Base-by-base conservation (phyloP, 2,888 invertebrate species). In the Apotomis betuletana region DNA sequence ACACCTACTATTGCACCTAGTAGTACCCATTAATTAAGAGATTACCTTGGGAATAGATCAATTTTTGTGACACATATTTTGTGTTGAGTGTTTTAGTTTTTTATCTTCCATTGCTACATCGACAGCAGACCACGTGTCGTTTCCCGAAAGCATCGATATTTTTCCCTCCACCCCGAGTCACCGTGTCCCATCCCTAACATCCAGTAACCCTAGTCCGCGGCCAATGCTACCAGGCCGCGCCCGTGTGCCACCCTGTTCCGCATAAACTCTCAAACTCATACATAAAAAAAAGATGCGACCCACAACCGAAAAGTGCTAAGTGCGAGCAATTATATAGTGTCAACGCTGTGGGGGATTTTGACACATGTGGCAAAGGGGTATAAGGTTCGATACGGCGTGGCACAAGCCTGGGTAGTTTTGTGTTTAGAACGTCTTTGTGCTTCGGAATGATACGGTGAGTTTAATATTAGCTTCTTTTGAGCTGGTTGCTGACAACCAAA, bases 351-450 rank as follows among this genome's bases (percentile, higher is more conserved):
- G 74, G 76, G 83, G 85, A 87, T 85, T 87, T 81, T 89, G 85
- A 91, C 92, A 90, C 92, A 92, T 92, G 92, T 92, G 90, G 92
- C 90, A 81, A 80, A 85, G 83, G 76, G 89, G 88, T 77, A 87
- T 90, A 89, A 87, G 89, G 87, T 92, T 90, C 84, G 85, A 89
- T 86, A 89, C 87, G 76, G 92, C 90, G 87, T 92, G 92, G 92
- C 91, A 89, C 79, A 90, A 90, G 90, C 92, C 92, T 79, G 92
- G 91, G 85, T 92, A 92, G 91, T 85, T 87, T 76, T 78, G 80
- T 81, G 81, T 81, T 75, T 74, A 73, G 77, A 77, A 83, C 80
- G 78, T 81, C 87, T 84, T 88, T 87, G 88, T 88, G 83, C 83
- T 85, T 80, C 87, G 89, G 83, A 89, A 92, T 92, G 92, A 89